Percentiles rank a stretch among this genome's conserved stretches.
Evolutionary conservation across 2,888 invertebrate species (phyloP).

Genomic region (Scrobipalpa costella): DNA sequence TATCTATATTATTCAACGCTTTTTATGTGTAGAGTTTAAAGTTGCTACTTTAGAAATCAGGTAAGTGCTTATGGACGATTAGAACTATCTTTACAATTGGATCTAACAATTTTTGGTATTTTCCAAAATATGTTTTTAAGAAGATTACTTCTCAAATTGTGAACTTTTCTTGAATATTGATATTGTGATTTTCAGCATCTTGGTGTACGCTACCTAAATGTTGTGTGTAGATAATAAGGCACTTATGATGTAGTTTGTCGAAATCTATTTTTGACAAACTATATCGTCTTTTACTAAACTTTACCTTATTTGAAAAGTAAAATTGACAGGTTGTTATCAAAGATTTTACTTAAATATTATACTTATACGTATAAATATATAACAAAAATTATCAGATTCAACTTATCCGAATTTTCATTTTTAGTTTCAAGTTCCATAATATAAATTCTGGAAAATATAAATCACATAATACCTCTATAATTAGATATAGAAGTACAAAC

Average conservation of each 20-base stretch:
- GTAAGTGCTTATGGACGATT: conserved; percentile 47
- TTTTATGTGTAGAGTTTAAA: conserved; percentile 74
- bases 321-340: not conserved
- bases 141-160: not conserved
- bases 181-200: conserved; percentile 15
- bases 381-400: too few relatives aligned
- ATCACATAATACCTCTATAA: too few relatives aligned
- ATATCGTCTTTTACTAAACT: not conserved
- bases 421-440: too few relatives aligned
- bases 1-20: conserved; percentile 63
- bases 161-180: not conserved
- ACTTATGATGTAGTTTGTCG: not conserved
- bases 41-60: conserved; percentile 44
- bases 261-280: conserved; percentile 11
- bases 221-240: conserved; percentile 10
- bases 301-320: not conserved
- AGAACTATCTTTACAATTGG: conserved; percentile 16
- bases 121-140: not conserved
- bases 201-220: conserved; percentile 20
- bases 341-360: too few relatives aligned
- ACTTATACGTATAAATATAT: too few relatives aligned
- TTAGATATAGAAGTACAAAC: too few relatives aligned
- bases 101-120: not conserved
- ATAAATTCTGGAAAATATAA: too few relatives aligned
- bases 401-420: too few relatives aligned